A percentile compares a stretch with the other conserved stretches of the same genome.
Evolutionary conservation across 2,797 vertebrate genomes (phyloP).

Genomic region (Sitta carolinensis): DNA sequence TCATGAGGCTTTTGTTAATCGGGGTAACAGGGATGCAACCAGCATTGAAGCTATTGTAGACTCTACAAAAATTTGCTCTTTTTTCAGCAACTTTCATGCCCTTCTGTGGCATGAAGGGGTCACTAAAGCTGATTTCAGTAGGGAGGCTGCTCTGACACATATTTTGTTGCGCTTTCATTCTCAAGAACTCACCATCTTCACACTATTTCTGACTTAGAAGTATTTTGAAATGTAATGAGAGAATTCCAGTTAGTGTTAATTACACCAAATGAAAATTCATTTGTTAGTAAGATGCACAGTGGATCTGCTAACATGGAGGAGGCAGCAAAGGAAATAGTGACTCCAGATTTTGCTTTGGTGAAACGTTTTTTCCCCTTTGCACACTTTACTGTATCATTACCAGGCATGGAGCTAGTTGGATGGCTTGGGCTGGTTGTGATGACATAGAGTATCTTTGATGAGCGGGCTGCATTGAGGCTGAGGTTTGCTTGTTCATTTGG

Average conservation of each 20-base stretch:
- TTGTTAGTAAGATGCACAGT: neutral
- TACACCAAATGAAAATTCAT: neutral
- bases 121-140: neutral
- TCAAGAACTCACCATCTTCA: neutral
- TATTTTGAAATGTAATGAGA: neutral
- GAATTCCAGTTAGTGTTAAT: neutral
- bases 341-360: neutral
- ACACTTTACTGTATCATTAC: conserved; percentile 74
- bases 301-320: neutral
- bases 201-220: neutral
- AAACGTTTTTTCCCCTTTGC: neutral
- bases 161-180: neutral
- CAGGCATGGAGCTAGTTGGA: conserved; percentile 87
- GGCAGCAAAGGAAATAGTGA: neutral
- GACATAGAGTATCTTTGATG: conserved; percentile 92
- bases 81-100: neutral
- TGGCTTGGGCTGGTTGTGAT: conserved; percentile 95
- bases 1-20: neutral
- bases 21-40: neutral
- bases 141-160: neutral
- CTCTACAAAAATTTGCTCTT: neutral
- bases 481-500: conserved; percentile 85
- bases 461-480: conserved; percentile 80
- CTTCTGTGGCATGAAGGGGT: neutral
- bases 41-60: neutral